Conservation (phyloP, 1,140 invertebrate species). For the Prorops nasuta region DNA sequence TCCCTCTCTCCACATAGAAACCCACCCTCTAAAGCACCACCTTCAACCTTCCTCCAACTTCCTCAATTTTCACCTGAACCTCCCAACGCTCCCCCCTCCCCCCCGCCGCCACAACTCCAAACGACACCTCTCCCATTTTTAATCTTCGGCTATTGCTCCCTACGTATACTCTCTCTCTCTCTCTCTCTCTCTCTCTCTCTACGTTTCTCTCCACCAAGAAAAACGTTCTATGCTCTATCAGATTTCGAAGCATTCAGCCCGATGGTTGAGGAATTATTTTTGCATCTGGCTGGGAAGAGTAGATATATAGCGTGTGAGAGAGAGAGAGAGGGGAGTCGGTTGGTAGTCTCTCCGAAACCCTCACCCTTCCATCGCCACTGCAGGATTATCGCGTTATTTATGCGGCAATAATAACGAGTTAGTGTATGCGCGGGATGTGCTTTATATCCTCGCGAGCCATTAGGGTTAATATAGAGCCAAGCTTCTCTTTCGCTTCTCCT, state of each 20-base stretch:
- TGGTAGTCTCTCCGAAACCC: slow-evolving; percentile 16
- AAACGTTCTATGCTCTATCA: too few relatives aligned
- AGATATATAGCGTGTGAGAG: too few relatives aligned
- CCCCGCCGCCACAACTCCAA: too few relatives aligned
- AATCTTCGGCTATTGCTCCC: not conserved
- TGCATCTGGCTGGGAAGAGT: not conserved
- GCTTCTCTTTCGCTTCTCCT: slow-evolving; percentile 20
- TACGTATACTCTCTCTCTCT: not conserved
- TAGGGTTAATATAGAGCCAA: slow-evolving; percentile 53
- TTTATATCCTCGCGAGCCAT: slow-evolving; percentile 55
- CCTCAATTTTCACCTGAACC: slow-evolving; percentile 6
- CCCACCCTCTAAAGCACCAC: slow-evolving; percentile 19
- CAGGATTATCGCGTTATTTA: slow-evolving; percentile 57
- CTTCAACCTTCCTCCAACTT: slow-evolving; percentile 15
- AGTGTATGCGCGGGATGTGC: slow-evolving; percentile 55
- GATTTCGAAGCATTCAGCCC: not conserved
- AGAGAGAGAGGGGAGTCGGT: slow-evolving; percentile 13
- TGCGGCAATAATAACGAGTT: slow-evolving; percentile 57
- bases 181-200: not conserved
- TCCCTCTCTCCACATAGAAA: slow-evolving; percentile 12
- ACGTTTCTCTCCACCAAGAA: not conserved
- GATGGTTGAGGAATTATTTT: too few relatives aligned
- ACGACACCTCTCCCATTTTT: not conserved
- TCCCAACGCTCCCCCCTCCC: slow-evolving; percentile 15
- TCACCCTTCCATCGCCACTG: slow-evolving; percentile 42